Evolutionary conservation across 2,113 vertebrate species (phyloP), one percentile per base, ranked within the genome.

Genomic region (Saimiri boliviensis): DNA sequence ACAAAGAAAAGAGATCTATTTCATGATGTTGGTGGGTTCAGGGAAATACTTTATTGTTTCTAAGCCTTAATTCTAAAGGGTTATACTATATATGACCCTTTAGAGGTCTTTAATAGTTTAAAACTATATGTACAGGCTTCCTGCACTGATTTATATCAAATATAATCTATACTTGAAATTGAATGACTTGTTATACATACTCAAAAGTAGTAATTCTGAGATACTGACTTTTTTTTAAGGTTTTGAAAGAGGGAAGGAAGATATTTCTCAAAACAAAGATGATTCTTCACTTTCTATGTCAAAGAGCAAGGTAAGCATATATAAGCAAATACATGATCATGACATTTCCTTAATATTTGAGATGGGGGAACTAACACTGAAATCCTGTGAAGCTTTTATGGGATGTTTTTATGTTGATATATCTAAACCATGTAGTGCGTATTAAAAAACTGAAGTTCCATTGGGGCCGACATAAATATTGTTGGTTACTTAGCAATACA

Each of bases 211-310:
- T 92, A 79, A 92, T 97, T 89, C 56, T 96, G 21, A 80, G 86
- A 88, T 77, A n/a, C 70, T 93, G 27, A 85, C 87, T 14, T 93
- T 96, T 97, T 97, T 91, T 97, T 98, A 98, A 99, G 99, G 99
- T 98, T 99, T 99, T 94, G 99, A 99, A 95, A 99, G 99, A 98
- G 99, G 99, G 60, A 99, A 99, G 97, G 99, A 99, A 3, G 99
- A 99, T 93, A 98, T 97, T 20, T 98, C 99, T 96, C 99, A 99
- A 98, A 98, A 98, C 96, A 99, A 99, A 98, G 99, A 99, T 49
- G 99, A 99, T 95, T 97, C 99, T 9, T 95, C 98, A 30, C 99
- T 99, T 95, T 99, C 99, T 92, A 99, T 99, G 98, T 99, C 99
- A 85, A 99, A 99, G 98, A 99, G 99, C 99, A 99, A 99, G 99